A percentile compares a stretch with the other conserved stretches of the same genome.
Conservation (phyloP, 1,140 invertebrate species). For the Rhagoletis pomonella region DNA sequence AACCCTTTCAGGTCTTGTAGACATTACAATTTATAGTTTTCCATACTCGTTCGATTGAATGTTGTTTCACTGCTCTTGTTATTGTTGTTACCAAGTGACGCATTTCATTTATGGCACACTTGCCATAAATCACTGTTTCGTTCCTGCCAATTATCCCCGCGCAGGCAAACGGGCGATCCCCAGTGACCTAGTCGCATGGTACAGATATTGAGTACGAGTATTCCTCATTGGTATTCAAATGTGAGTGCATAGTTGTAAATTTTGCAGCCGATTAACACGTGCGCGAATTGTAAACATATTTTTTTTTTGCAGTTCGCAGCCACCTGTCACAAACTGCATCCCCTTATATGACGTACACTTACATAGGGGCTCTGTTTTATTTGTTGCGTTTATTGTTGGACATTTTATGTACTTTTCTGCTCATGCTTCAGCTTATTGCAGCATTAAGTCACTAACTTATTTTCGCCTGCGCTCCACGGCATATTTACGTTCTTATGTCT, state of each 20-base stretch:
- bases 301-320: neutral
- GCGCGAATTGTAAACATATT: slow-evolving; percentile 52
- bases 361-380: neutral
- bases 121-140: slow-evolving; percentile 37
- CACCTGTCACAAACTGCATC: neutral
- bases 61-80: neutral
- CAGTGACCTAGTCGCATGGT: neutral
- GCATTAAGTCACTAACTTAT: no score
- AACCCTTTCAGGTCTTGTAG: neutral
- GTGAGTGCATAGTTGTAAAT: slow-evolving; percentile 1
- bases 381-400: no score
- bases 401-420: no score
- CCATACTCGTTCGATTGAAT: neutral
- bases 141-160: slow-evolving; percentile 6
- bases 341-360: neutral
- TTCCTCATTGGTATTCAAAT: neutral
- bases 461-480: no score
- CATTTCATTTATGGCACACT: slow-evolving; percentile 5
- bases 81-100: neutral
- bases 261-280: slow-evolving; percentile 47
- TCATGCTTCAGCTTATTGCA: no score
- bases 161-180: neutral
- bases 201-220: no score
- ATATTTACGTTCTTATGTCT: no score
- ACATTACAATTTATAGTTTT: neutral